Evolutionary conservation across 2,113 vertebrate genomes (phyloP).

Genomic region (Ciconia boyciana): DNA sequence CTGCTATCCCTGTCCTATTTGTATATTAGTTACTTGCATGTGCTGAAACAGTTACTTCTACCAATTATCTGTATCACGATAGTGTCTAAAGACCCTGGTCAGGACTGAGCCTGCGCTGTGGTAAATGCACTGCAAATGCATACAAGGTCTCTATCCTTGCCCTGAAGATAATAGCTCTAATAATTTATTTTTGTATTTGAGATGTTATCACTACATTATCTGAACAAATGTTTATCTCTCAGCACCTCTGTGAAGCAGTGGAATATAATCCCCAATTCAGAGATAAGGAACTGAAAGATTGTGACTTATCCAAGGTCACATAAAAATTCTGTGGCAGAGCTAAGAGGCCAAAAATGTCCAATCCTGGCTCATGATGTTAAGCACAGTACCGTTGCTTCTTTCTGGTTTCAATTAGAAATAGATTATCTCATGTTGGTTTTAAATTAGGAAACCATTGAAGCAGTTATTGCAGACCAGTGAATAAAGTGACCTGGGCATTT

Average conservation of each 20-base stretch:
- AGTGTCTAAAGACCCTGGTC: not conserved
- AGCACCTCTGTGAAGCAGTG: not conserved
- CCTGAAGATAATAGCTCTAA: constrained; percentile 28
- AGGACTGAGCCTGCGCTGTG: not conserved
- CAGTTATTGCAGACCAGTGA: not conserved
- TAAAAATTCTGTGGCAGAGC: not conserved
- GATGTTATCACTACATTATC: constrained; percentile 36
- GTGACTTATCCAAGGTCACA: constrained; percentile 41
- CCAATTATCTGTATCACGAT: not conserved
- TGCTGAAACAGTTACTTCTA: not conserved
- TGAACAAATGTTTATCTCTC: constrained; percentile 32
- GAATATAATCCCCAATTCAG: constrained; percentile 53
- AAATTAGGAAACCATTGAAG: not conserved
- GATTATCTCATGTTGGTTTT: not conserved
- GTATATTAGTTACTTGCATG: not conserved
- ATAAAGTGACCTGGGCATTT: not conserved
- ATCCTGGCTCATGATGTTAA: not conserved
- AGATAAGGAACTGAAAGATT: constrained; percentile 52
- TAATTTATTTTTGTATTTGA: constrained; percentile 40
- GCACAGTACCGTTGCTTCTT: not conserved
- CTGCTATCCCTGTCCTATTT: not conserved
- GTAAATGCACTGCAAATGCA: not conserved
- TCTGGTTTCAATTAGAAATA: constrained; percentile 34
- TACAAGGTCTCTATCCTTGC: not conserved
- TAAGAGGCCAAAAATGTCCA: not conserved